Conservation (phyloP, 2,888 invertebrate species). For the Panopea generosa region DNA sequence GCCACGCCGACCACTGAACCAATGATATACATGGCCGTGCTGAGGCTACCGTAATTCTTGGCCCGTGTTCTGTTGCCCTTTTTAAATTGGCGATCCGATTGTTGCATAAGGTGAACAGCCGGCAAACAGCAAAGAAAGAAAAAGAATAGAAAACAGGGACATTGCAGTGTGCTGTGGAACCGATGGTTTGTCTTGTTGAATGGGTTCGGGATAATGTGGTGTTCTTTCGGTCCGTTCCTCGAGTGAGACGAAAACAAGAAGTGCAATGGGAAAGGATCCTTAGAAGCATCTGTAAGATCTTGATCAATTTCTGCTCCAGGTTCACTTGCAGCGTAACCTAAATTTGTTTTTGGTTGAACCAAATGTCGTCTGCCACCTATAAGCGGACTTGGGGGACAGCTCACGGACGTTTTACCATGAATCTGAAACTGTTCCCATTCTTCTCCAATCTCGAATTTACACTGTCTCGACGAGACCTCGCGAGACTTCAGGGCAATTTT, state of each 20-base stretch:
- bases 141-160: constrained; percentile 75
- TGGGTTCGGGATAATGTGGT: constrained; percentile 66
- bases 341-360: constrained; percentile 38
- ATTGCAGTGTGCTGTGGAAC: constrained; percentile 68
- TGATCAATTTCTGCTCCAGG: constrained; percentile 35
- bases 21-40: constrained; percentile 62
- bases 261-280: constrained; percentile 50
- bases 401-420: constrained; percentile 35
- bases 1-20: constrained; percentile 64
- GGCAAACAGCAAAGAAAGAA: constrained; percentile 75
- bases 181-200: constrained; percentile 71
- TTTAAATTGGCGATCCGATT: constrained; percentile 68
- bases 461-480: constrained; percentile 52
- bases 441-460: constrained; percentile 67
- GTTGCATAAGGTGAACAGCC: constrained; percentile 70
- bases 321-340: constrained; percentile 47
- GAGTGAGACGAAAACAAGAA: constrained; percentile 31
- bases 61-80: constrained; percentile 62
- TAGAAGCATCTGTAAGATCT: constrained; percentile 23
- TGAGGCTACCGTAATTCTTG: constrained; percentile 54
- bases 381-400: constrained; percentile 65
- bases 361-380: constrained; percentile 19
- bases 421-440: constrained; percentile 71
- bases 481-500: constrained; percentile 40
- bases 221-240: constrained; percentile 37